Base-by-base conservation (phyloP, 2,888 invertebrate genomes). In the Syritta pipiens region DNA sequence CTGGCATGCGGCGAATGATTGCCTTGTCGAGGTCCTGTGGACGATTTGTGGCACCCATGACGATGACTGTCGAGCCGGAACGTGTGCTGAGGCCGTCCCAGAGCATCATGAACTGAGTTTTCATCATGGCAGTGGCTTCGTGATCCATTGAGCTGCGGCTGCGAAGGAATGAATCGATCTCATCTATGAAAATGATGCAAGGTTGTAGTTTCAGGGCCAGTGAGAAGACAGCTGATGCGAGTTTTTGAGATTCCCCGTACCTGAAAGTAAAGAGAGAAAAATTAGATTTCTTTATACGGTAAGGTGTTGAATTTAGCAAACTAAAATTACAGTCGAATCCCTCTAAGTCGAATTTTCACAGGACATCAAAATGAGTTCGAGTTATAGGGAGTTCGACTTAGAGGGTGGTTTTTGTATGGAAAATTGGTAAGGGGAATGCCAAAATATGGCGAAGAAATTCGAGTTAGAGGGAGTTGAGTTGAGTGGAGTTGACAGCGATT, bases 111-210 rank as follows among this genome's bases (percentile, higher is more conserved):
- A 98, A 99, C 90, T 98, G 97, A 0, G 98, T 97, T 90, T 98
- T 98, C 94, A 99, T 97, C 97, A 98, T 98, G 17, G 97, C 97
- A 0, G 98, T 98, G 0, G 97, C 97, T 89, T 98, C 98, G 88
- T 99, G 98, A 89, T 98, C 98, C 85, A 94, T 93, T 0, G 93
- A 91, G 82, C 94, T 95, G 81, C 98, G 92, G 59, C 94, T 92
- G 81, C 98, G 92, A 83, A 98, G 91, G 88, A 98, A 97, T 10
- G 98, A 97, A 90, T 98, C 98, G 84, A 99, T 98, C 91, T 99
- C 98, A 89, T 99, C 98, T 87, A 96, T 92, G 85, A 97, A 95
- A 81, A 97, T 94, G 59, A 97, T 96, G 84, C 94, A 94, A 0
- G 96, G 96, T 85, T 96, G 95, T 48, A 97, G 89, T 87, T 97